phyloP scores from a whole-genome alignment of 2,797 vertebrate species.

The Sebastes hopkinsi region DNA sequence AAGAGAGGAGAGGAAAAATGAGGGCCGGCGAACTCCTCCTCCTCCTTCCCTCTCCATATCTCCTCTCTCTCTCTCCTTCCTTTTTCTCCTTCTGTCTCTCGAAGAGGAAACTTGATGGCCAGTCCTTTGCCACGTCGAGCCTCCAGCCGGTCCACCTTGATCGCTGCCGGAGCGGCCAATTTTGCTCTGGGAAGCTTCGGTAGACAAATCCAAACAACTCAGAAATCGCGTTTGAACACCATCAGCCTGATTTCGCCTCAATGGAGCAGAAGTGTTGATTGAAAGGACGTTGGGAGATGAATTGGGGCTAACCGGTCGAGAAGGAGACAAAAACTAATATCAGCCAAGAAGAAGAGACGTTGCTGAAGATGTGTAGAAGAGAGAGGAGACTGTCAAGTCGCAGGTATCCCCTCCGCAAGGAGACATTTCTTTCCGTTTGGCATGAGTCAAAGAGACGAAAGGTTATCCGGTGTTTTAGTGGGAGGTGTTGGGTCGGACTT shows the following conservation, averaged over 20 bases:
- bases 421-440: not conserved
- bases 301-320: not conserved
- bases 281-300: conserved; percentile 8
- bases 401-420: conserved; percentile 47
- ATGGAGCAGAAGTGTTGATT: not conserved
- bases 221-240: not conserved
- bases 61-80: conserved; percentile 74
- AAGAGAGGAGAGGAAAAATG: conserved; percentile 55
- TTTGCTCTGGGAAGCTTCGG: not conserved
- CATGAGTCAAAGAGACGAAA: conserved; percentile 1
- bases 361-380: conserved; percentile 5
- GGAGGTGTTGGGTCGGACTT: conserved; percentile 28
- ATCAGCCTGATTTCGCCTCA: not conserved
- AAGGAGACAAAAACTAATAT: not conserved
- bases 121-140: conserved; percentile 95
- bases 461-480: not conserved
- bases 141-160: conserved; percentile 74
- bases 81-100: conserved; percentile 79
- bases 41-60: conserved; percentile 82
- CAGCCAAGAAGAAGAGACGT: conserved; percentile 3
- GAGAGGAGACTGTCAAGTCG: not conserved
- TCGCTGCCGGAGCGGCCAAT: not conserved
- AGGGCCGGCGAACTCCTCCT: conserved; percentile 81
- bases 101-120: conserved; percentile 81
- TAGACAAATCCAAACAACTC: not conserved